A percentile compares a stretch with the other conserved stretches of the same genome.
phyloP scores from a whole-genome alignment of 1,140 invertebrate species.

The Temnothorax curvispinosus region DNA sequence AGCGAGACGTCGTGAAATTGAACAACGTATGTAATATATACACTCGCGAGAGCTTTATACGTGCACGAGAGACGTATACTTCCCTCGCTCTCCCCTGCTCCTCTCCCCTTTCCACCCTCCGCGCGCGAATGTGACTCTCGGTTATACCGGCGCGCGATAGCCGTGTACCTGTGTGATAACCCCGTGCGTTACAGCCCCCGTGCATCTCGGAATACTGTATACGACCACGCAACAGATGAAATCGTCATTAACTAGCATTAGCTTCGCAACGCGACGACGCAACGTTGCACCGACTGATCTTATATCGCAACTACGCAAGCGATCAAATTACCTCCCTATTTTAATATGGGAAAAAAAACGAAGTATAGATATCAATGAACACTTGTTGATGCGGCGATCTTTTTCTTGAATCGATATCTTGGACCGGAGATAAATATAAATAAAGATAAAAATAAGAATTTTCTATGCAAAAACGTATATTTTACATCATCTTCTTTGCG shows the following conservation, averaged over 20 bases:
- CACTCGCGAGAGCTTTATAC: conserved; percentile 59
- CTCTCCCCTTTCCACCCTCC: not conserved
- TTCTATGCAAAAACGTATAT: not conserved
- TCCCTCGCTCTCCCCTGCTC: not conserved
- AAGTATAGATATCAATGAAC: not conserved
- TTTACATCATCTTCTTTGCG: not conserved
- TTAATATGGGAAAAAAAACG: not conserved
- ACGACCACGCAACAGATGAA: not conserved
- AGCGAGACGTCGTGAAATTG: conserved; percentile 84
- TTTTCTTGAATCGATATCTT: not conserved
- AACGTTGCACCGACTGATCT: not conserved
- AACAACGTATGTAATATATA: conserved; percentile 83
- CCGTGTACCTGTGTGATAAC: conserved; percentile 30
- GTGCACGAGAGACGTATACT: conserved; percentile 54
- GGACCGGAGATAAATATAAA: not conserved
- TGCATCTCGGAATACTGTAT: not conserved
- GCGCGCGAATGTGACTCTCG: conserved; percentile 42
- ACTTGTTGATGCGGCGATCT: conserved; percentile 5
- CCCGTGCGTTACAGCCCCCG: not conserved
- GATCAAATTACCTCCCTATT: not conserved
- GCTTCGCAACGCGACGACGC: not conserved
- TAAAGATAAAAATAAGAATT: not conserved
- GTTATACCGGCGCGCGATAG: not conserved
- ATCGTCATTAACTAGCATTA: conserved; percentile 33
- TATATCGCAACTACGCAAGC: not conserved